phyloP scores from a whole-genome alignment of 1,140 invertebrate genomes.

The Scaptomyza montana region DNA sequence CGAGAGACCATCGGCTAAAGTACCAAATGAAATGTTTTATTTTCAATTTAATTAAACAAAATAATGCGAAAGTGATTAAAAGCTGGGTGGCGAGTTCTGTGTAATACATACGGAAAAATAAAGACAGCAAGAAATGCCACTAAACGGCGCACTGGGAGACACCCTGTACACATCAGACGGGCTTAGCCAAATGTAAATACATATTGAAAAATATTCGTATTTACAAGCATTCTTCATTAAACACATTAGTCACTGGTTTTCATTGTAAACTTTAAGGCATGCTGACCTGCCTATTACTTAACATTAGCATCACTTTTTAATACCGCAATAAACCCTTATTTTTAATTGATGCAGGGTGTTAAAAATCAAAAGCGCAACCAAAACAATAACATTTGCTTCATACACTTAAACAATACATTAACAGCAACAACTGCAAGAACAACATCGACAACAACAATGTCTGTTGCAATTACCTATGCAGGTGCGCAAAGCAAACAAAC shows the following conservation, averaged over 20 bases:
- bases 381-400: conserved; percentile 12
- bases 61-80: conserved; percentile 5
- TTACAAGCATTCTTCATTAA: too few species aligned
- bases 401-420: conserved; percentile 23
- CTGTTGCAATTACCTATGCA: conserved; percentile 36
- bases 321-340: not conserved
- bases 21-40: conserved; percentile 23
- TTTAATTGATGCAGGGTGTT: conserved; percentile 7
- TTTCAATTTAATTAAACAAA: conserved; percentile 39
- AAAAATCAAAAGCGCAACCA: conserved; percentile 24
- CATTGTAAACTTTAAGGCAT: too few species aligned
- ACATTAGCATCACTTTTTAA: not conserved
- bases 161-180: not conserved
- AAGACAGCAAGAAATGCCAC: conserved; percentile 1
- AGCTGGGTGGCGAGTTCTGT: not conserved
- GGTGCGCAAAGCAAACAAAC: conserved; percentile 39
- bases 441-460: conserved; percentile 38
- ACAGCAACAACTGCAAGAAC: not conserved
- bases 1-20: not conserved
- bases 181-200: too few species aligned
- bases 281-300: not conserved
- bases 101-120: conserved; percentile 11
- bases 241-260: too few species aligned
- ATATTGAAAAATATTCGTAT: too few species aligned
- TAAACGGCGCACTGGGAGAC: not conserved